Conservation (phyloP, 2,888 invertebrate genomes). For the Lithosia quadra region DNA sequence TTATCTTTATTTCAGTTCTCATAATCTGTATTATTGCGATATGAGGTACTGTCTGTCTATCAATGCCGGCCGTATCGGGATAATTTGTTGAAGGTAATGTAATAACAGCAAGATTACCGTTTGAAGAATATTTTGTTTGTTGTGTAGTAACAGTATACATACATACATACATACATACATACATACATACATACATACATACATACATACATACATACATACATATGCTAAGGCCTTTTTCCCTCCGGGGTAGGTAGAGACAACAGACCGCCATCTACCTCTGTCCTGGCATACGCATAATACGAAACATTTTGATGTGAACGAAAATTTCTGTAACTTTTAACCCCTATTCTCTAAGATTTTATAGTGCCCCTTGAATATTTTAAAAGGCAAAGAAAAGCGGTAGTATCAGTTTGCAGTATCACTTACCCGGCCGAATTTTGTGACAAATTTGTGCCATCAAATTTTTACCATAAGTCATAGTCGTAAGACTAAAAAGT, state of each 20-base stretch:
- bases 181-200: too few relatives aligned
- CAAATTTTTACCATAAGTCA: too few relatives aligned
- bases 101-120: background rate
- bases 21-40: constrained; percentile 27
- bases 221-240: too few relatives aligned
- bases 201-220: too few relatives aligned
- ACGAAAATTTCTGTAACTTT: constrained; percentile 15
- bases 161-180: too few relatives aligned
- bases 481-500: too few relatives aligned
- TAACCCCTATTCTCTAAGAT: constrained; percentile 6
- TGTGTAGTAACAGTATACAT: background rate
- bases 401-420: constrained; percentile 45
- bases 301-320: constrained; percentile 20
- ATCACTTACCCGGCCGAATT: too few relatives aligned
- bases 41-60: constrained; percentile 12
- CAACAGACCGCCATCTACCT: too few relatives aligned
- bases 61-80: background rate
- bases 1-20: constrained; percentile 37
- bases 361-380: constrained; percentile 37
- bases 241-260: too few relatives aligned
- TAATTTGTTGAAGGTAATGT: constrained; percentile 12
- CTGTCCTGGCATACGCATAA: too few relatives aligned
- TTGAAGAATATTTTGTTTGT: too few relatives aligned
- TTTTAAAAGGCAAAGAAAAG: constrained; percentile 54
- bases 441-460: too few relatives aligned